Evolutionary conservation across 2,113 vertebrate genomes (phyloP).

Genomic region (Siniperca chuatsi): DNA sequence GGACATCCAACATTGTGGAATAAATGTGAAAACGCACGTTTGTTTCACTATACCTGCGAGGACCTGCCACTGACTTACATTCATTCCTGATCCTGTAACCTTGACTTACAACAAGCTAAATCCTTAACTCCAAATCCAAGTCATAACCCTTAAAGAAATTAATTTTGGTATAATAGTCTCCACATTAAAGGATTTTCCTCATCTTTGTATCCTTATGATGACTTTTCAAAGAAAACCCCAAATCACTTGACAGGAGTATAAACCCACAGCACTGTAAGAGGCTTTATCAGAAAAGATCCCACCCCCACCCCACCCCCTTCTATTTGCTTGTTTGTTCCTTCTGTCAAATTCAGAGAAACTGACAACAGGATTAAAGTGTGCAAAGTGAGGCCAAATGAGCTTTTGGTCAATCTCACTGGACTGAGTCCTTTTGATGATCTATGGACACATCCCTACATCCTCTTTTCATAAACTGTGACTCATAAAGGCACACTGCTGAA

Average conservation of each 20-base stretch:
- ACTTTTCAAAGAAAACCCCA: slow-evolving; percentile 50
- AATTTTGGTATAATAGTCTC: slow-evolving; percentile 11
- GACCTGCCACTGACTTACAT: slow-evolving; percentile 19
- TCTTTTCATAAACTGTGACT: slow-evolving; percentile 16
- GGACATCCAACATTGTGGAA: slow-evolving; percentile 38
- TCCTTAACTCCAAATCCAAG: slow-evolving; percentile 27
- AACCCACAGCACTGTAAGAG: slow-evolving; percentile 67
- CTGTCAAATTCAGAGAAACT: slow-evolving; percentile 57
- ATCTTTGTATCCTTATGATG: slow-evolving; percentile 44
- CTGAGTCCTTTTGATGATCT: slow-evolving; percentile 30
- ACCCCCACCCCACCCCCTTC: slow-evolving; percentile 8
- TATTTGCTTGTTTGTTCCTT: slow-evolving; percentile 57
- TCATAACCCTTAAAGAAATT: slow-evolving; percentile 18
- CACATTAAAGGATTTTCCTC: slow-evolving; percentile 35
- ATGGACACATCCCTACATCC: slow-evolving; percentile 4
- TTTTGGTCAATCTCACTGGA: slow-evolving; percentile 34
- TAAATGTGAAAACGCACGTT: slow-evolving; percentile 34
- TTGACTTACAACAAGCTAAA: slow-evolving; percentile 8
- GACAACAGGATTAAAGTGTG: slow-evolving; percentile 49
- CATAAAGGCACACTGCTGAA: not conserved
- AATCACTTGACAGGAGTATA: slow-evolving; percentile 70
- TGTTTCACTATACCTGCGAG: not conserved
- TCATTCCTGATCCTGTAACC: not conserved
- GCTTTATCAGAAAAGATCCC: slow-evolving; percentile 76
- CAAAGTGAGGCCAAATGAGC: slow-evolving; percentile 53